Conservation (phyloP, 2,797 vertebrate genomes). For the Tympanoctomys barrerae region DNA sequence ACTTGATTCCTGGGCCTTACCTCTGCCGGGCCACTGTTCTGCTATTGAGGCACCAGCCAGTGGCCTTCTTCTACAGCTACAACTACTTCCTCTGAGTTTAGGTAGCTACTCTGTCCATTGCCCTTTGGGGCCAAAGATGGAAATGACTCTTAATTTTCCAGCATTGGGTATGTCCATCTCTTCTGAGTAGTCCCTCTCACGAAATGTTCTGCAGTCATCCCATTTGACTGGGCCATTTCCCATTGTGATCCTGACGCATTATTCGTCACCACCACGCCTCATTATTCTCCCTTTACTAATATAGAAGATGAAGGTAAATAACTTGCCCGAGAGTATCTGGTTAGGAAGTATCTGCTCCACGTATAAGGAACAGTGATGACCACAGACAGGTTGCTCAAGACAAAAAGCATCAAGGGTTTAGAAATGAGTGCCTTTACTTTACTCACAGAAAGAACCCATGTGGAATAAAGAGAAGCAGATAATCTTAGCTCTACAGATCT, state of each 20-base stretch:
- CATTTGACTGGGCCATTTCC: neutral
- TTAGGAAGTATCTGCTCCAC: neutral
- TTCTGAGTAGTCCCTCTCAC: neutral
- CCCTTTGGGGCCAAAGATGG: neutral
- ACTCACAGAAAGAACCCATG: neutral
- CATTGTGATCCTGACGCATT: neutral
- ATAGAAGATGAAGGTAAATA: neutral
- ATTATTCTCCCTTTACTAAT: conserved; percentile 24
- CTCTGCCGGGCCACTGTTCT: neutral
- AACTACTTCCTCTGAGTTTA: neutral
- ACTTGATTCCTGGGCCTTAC: neutral
- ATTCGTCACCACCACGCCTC: neutral
- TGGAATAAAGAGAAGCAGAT: neutral
- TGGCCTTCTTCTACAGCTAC: neutral
- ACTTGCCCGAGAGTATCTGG: neutral
- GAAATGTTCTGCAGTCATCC: neutral
- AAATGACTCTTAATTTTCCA: neutral
- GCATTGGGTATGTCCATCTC: neutral
- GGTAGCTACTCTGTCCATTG: neutral
- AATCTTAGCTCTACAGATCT: neutral
- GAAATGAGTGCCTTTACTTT: neutral
- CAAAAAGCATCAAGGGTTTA: neutral
- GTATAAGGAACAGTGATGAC: neutral
- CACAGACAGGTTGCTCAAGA: neutral
- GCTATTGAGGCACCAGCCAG: neutral